Percentiles rank a stretch among this genome's conserved stretches.
These are phyloP conservation scores for Brassicogethes aeneus DNA, from an alignment of 2,888 invertebrate species.

Conservation along the genomic window DNA sequence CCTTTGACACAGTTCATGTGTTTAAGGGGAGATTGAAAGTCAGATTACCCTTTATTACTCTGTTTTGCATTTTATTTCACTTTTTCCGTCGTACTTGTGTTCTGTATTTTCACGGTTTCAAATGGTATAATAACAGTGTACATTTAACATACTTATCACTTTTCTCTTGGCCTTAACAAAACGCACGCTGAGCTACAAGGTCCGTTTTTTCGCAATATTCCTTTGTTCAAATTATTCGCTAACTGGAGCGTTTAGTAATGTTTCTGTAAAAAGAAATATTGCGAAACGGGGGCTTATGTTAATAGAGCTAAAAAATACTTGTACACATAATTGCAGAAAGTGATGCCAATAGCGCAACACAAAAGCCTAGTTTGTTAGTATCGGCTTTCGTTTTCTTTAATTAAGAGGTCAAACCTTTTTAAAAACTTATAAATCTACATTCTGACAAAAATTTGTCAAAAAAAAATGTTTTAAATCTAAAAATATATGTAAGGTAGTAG, in stretches of 20 bases:
- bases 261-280: not conserved
- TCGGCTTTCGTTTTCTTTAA: too few relatives aligned
- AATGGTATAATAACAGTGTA: conserved; percentile 2
- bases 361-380: too few relatives aligned
- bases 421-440: too few relatives aligned
- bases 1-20: conserved; percentile 35
- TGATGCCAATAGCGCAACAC: too few relatives aligned
- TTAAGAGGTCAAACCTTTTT: too few relatives aligned
- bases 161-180: conserved; percentile 1
- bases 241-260: not conserved
- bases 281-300: too few relatives aligned
- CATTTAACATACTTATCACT: conserved; percentile 5
- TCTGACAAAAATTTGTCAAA: too few relatives aligned
- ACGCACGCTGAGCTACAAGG: not conserved
- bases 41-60: conserved; percentile 32
- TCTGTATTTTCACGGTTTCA: conserved; percentile 21
- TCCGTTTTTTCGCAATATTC: not conserved
- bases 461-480: too few relatives aligned
- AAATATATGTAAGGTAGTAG: too few relatives aligned
- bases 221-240: not conserved
- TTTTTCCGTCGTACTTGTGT: conserved; percentile 16
- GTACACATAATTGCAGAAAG: too few relatives aligned
- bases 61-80: conserved; percentile 37
- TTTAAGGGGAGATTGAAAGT: conserved; percentile 32
- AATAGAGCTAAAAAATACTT: too few relatives aligned